These are phyloP conservation scores for Calameuta filiformis DNA, from an alignment of 2,888 invertebrate genomes.

Conservation along the genomic window DNA sequence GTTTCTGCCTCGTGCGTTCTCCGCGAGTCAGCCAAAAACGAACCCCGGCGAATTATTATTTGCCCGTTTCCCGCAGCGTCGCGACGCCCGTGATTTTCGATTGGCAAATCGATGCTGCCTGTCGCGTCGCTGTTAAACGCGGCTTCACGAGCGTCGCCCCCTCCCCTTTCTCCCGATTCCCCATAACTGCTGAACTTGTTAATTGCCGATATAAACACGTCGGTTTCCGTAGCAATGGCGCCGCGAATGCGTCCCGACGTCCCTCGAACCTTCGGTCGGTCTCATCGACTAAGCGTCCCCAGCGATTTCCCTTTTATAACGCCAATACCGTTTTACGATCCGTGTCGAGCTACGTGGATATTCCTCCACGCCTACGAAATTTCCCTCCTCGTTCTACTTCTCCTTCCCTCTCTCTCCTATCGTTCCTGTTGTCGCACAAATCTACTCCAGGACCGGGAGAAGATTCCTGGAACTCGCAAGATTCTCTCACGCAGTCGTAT, in stretches of 20 bases:
- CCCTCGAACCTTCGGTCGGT: conserved; percentile 20
- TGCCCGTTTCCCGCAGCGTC: neutral
- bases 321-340: conserved; percentile 44
- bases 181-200: conserved; percentile 46
- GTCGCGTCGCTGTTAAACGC: conserved; percentile 29
- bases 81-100: conserved; percentile 18
- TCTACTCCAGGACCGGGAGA: neutral
- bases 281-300: conserved; percentile 20
- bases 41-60: conserved; percentile 3
- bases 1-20: neutral
- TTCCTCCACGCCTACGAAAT: too few species aligned
- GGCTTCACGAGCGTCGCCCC: conserved; percentile 28
- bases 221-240: conserved; percentile 42
- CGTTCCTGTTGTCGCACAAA: too few species aligned
- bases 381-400: too few species aligned
- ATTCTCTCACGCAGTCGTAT: conserved; percentile 32
- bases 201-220: conserved; percentile 55
- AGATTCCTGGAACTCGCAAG: neutral
- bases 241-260: conserved; percentile 20
- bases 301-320: conserved; percentile 41
- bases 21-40: conserved; percentile 14
- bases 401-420: too few species aligned
- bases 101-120: conserved; percentile 11
- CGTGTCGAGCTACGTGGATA: neutral
- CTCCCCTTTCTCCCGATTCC: conserved; percentile 17